Conservation (phyloP, 2,888 invertebrate genomes). For the Germaria angustata region DNA sequence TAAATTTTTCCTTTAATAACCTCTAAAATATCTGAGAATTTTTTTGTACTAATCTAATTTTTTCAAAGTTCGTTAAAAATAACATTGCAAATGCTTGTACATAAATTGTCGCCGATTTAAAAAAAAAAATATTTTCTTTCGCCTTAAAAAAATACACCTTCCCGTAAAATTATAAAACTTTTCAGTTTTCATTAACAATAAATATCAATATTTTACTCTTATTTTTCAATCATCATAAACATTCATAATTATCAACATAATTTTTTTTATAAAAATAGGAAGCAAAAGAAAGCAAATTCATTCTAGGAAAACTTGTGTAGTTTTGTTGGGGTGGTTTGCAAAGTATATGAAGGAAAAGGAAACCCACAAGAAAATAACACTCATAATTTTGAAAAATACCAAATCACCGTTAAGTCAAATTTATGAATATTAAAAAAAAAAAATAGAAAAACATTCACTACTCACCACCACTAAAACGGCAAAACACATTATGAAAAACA, state of each 20-base stretch:
- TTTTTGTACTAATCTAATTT: constrained; percentile 56
- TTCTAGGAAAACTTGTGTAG: constrained; percentile 13
- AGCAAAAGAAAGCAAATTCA: not conserved
- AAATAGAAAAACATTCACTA: not conserved
- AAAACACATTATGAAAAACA: not conserved
- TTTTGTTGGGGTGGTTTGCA: not conserved
- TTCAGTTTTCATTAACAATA: constrained; percentile 67
- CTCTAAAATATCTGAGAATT: too few species aligned
- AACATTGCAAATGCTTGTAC: not conserved
- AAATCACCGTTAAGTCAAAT: constrained; percentile 66
- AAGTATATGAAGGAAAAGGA: not conserved
- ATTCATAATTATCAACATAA: constrained; percentile 66
- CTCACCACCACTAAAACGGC: not conserved
- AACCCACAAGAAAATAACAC: constrained; percentile 8
- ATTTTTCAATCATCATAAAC: constrained; percentile 70
- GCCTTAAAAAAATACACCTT: not conserved
- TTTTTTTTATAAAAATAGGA: constrained; percentile 49
- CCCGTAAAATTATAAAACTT: constrained; percentile 34
- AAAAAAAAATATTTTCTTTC: constrained; percentile 48
- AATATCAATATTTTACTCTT: constrained; percentile 66
- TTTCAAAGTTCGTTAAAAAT: constrained; percentile 48
- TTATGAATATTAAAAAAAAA: constrained; percentile 65
- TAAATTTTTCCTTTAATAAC: too few species aligned
- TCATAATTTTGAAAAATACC: constrained; percentile 32
- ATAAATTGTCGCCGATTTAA: constrained; percentile 38